Percentiles rank a stretch among this genome's conserved stretches.
Conservation (phyloP, 1,140 invertebrate species). For the Tribolium castaneum region DNA sequence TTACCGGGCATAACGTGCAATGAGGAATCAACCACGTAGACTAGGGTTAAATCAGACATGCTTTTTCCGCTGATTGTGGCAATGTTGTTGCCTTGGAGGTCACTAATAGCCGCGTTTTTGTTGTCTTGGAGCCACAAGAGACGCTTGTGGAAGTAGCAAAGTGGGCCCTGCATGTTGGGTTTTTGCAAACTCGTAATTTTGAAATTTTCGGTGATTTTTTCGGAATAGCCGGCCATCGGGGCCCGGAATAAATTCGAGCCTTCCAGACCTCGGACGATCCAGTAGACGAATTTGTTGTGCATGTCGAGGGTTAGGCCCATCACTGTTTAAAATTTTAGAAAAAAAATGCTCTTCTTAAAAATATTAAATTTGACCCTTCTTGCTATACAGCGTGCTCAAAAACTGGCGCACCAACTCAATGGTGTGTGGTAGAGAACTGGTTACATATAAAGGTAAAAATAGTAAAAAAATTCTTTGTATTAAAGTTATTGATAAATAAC, state of each 20-base stretch:
- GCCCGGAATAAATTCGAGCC: conserved; percentile 79
- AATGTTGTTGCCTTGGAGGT: conserved; percentile 79
- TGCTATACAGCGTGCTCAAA: too few species aligned
- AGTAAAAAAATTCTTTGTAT: too few species aligned
- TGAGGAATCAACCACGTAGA: conserved; percentile 78
- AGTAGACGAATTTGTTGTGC: conserved; percentile 78
- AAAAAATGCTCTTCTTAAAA: too few species aligned
- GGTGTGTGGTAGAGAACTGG: too few species aligned
- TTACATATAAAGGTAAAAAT: too few species aligned
- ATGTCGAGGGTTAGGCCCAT: conserved; percentile 85
- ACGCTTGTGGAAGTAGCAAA: conserved; percentile 83
- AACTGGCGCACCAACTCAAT: too few species aligned
- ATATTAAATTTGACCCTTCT: too few species aligned
- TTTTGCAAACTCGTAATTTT: conserved; percentile 66
- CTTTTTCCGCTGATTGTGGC: conserved; percentile 75
- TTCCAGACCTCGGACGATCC: conserved; percentile 81
- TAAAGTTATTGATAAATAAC: too few species aligned
- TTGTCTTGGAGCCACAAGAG: conserved; percentile 85
- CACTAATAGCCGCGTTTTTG: conserved; percentile 81
- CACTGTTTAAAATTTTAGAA: conserved; percentile 72
- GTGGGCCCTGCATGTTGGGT: conserved; percentile 70
- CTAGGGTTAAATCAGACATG: conserved; percentile 73
- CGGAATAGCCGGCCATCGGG: conserved; percentile 69
- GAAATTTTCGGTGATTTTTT: conserved; percentile 60
- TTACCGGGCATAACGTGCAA: conserved; percentile 70